A percentile compares a stretch with the other conserved stretches of the same genome.
Conservation (phyloP, 2,113 vertebrate species). For the Nibea coibor region DNA sequence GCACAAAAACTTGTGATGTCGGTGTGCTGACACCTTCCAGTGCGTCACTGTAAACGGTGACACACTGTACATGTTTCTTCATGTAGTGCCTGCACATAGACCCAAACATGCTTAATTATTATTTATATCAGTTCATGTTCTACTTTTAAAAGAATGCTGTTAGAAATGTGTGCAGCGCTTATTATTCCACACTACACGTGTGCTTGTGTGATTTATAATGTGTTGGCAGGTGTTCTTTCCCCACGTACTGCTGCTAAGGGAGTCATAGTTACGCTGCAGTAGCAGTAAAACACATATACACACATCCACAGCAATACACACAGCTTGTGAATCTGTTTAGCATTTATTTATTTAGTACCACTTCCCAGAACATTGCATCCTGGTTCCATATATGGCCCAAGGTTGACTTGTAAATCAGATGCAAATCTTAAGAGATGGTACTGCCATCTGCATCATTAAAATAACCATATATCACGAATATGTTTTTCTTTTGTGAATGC, state of each 20-base stretch:
- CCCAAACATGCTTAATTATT: not conserved
- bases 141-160: not conserved
- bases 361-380: not conserved
- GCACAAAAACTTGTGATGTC: conserved; percentile 8
- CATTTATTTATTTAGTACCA: not conserved
- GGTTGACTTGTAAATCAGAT: conserved; percentile 11
- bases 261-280: not conserved
- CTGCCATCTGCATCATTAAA: not conserved
- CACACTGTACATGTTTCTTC: not conserved
- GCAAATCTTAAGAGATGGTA: not conserved
- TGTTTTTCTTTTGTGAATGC: not conserved
- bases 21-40: not conserved
- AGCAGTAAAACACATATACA: not conserved
- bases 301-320: not conserved
- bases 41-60: not conserved
- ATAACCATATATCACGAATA: not conserved
- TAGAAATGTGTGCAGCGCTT: conserved; percentile 14
- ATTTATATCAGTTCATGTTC: not conserved
- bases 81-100: not conserved
- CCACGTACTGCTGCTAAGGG: not conserved
- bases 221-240: not conserved
- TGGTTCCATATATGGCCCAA: not conserved
- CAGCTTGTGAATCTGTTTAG: not conserved
- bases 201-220: conserved; percentile 12
- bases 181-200: not conserved